These are phyloP conservation scores for Acleris holmiana DNA, from an alignment of 2,888 invertebrate species.

Conservation along the genomic window DNA sequence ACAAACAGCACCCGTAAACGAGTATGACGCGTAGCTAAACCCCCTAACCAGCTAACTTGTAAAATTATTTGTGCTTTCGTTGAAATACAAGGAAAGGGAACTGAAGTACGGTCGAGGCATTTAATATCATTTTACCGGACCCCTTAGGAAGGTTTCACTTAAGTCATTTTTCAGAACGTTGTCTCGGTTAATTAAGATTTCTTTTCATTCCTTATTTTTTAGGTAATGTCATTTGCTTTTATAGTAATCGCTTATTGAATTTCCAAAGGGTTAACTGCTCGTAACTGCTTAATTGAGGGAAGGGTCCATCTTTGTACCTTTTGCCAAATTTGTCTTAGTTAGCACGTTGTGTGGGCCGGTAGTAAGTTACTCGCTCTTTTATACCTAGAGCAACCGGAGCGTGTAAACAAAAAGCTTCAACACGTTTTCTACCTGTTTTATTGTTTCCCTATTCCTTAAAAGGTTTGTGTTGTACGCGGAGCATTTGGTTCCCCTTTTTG, in stretches of 20 bases:
- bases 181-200: conserved; percentile 38
- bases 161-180: conserved; percentile 38
- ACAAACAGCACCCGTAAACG: no score
- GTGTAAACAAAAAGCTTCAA: conserved; percentile 43
- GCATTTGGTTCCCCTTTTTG: conserved; percentile 24
- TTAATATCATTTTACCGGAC: conserved; percentile 34
- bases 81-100: conserved; percentile 22
- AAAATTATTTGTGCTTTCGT: conserved; percentile 30
- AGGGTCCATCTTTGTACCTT: conserved; percentile 59
- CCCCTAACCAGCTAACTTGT: conserved; percentile 11
- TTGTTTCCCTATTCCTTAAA: conserved; percentile 46
- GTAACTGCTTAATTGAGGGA: conserved; percentile 63
- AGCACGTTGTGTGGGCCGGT: conserved; percentile 50
- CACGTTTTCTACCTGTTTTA: conserved; percentile 39
- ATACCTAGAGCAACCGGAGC: conserved; percentile 31
- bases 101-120: conserved; percentile 33
- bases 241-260: conserved; percentile 57
- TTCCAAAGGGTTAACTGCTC: conserved; percentile 57
- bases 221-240: conserved; percentile 46
- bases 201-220: conserved; percentile 36
- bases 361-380: conserved; percentile 43
- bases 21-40: no score
- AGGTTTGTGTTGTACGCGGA: conserved; percentile 43
- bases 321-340: conserved; percentile 59
- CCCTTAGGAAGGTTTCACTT: conserved; percentile 36